Base-by-base conservation (phyloP, 2,113 vertebrate genomes). In the Leptobrachium leishanense region DNA sequence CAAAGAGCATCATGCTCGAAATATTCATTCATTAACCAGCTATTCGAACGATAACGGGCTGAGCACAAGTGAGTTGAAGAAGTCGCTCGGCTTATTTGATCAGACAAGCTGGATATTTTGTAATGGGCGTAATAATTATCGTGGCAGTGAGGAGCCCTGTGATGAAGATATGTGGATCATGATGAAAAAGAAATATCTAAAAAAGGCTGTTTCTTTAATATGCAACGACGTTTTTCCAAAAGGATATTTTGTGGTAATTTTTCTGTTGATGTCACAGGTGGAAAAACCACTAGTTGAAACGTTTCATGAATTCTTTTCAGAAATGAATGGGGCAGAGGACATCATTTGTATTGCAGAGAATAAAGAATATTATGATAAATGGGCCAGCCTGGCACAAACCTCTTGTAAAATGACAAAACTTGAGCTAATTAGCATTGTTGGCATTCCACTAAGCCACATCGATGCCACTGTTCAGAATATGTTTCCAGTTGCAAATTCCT, bases 31-130 rank as follows among this genome's bases (percentile, higher is more conserved):
- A 41, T 64, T 95, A 70, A 86, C 92, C 5, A 86, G 91, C 63
- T 95, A 94, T 80, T 88, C 40, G 64, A 84, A 71, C 2, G 77
- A 88, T 2, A 40, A 76, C 15, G 87, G 84, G 72, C 46, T 82
- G 72, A 63, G 89, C 20, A 66, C 82, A 69, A 69, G 70, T 41
- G 83, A 90, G 40, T 71, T 89, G 43, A 88, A 85, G 68, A 92
- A 81, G 78, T 69, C 86, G 0, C 65, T 90, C 43, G 81, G 79
- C 81, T 84, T 95, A 1, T 95, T 94, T 74, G 91, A 93, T 2
- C 92, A 95, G 77, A 90, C 87, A 50, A 95, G 91, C 82, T 96
- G 95, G 95, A 90, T 95, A 82, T 95, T 96, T 86, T 95, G 94
- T 83, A 93, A 95, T 42, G 94, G 94, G 0, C 88, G 92, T 1